Conservation (phyloP, 2,113 vertebrate genomes). For the Myotis brandtii region DNA sequence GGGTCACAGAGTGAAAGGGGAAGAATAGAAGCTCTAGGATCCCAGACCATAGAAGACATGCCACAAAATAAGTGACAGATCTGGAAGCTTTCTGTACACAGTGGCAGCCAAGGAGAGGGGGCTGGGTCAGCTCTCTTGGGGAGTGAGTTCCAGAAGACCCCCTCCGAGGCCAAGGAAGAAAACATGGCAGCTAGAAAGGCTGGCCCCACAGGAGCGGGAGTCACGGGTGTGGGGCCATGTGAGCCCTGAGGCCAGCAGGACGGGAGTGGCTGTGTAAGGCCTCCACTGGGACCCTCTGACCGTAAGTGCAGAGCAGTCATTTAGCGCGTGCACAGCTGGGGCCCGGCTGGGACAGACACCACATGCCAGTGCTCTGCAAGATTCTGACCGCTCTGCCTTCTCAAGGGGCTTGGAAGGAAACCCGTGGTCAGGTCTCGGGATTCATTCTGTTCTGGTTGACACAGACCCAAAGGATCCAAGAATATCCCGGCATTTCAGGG, state of each 20-base stretch:
- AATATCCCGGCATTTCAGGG: not conserved
- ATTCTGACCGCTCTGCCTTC: not conserved
- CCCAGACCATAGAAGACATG: not conserved
- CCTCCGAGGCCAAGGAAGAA: not conserved
- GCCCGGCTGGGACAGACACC: constrained; percentile 4
- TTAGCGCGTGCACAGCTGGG: constrained; percentile 57
- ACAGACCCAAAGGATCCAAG: not conserved
- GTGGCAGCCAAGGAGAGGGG: not conserved
- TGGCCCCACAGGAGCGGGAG: not conserved
- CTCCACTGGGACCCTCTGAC: constrained; percentile 49
- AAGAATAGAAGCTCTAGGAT: not conserved
- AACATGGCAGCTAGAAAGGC: not conserved
- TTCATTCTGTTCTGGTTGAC: not conserved
- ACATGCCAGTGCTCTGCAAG: not conserved
- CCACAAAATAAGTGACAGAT: not conserved
- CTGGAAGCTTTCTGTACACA: not conserved
- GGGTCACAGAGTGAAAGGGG: not conserved
- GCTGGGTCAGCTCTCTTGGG: not conserved
- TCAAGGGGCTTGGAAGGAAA: constrained; percentile 25
- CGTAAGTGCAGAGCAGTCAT: not conserved
- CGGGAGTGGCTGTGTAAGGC: not conserved
- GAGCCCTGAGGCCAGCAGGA: not conserved
- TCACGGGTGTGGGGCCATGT: not conserved
- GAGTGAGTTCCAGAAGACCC: constrained; percentile 24
- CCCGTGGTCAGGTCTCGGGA: not conserved